Percentiles rank a stretch among this genome's conserved stretches.
Evolutionary conservation across 35 echinoderm and acorn worm species (phyloP).

Genomic region (Lytechinus pictus): DNA sequence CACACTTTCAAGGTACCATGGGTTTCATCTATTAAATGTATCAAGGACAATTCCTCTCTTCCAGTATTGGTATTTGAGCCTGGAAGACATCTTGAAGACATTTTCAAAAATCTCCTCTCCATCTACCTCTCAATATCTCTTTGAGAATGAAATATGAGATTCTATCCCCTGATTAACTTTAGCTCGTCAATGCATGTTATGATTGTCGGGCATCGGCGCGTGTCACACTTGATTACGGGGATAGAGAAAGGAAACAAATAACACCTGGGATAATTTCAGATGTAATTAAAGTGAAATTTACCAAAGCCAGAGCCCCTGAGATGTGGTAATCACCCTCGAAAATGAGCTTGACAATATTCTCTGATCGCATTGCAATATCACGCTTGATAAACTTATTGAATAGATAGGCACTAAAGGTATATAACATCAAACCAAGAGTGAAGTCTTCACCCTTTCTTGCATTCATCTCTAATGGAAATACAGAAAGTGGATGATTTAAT

Average conservation of each 20-base stretch:
- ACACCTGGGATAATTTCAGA: constrained; percentile 53
- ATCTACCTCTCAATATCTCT: neutral
- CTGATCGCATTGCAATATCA: constrained; percentile 31
- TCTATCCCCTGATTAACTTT: constrained; percentile 34
- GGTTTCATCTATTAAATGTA: neutral
- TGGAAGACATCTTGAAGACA: neutral
- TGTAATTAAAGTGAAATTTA: constrained; percentile 44
- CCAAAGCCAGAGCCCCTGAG: neutral
- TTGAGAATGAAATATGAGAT: neutral
- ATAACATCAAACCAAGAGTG: neutral
- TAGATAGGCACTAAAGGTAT: neutral
- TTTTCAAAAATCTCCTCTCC: neutral
- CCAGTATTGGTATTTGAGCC: neutral
- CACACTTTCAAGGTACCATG: neutral
- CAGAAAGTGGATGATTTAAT: neutral
- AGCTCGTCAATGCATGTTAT: constrained; percentile 8
- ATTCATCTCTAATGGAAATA: neutral
- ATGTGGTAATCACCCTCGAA: constrained; percentile 11
- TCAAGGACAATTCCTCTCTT: neutral
- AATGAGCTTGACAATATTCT: neutral
- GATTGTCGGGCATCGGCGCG: neutral
- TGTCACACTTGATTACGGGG: constrained; percentile 22
- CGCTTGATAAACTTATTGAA: constrained; percentile 39
- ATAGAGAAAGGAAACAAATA: constrained; percentile 33
- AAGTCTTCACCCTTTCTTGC: neutral